Base-by-base conservation (phyloP, 2,888 invertebrate genomes). In the Xestoiulus laeticollis region DNA sequence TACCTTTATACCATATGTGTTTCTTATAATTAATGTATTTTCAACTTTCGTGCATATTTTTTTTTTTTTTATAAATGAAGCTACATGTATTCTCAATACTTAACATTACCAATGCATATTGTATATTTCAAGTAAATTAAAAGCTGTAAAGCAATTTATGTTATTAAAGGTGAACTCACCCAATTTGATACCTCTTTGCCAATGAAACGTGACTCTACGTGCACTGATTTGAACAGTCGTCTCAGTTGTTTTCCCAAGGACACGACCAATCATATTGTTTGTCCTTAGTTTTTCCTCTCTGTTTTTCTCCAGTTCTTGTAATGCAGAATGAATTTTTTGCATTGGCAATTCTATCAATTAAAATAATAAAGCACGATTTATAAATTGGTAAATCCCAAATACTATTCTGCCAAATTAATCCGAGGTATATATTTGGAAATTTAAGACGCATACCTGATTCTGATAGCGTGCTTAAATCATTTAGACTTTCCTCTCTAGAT, bases 101-200 rank as follows among this genome's bases (percentile, higher is more conserved):
- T 8, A 5, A 38, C 38, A 5, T 8, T 1, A 38, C 38, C 8
- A 38, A 38, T n/a, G n/a, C n/a, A n/a, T n/a, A 5, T 38, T 1
- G 38, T 38, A 1, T 8, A 38, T 38, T 38, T 38, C 38, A 38
- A 38, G 8, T 38, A 38, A 38, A n/a, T n/a, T n/a, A n/a, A n/a
- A n/a, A n/a, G n/a, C n/a, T n/a, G n/a, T n/a, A n/a, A n/a, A n/a
- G n/a, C n/a, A n/a, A n/a, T n/a, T n/a, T n/a, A n/a, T n/a, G n/a
- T n/a, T n/a, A n/a, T n/a, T 38, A 38, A 38, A 38, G 5, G 38
- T 68, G 68, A 22, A 30, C 87, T 87, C 32, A 94, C 94, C 94
- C 89, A 95, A 94, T 92, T 98, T 98, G 89, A 97, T 96, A 4
- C 98, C 98, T 19, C 97, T 94, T 93, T 98, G 98, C 98, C 98